Base-by-base conservation (phyloP, 2,113 vertebrate genomes). In the Collichthys lucidus region DNA sequence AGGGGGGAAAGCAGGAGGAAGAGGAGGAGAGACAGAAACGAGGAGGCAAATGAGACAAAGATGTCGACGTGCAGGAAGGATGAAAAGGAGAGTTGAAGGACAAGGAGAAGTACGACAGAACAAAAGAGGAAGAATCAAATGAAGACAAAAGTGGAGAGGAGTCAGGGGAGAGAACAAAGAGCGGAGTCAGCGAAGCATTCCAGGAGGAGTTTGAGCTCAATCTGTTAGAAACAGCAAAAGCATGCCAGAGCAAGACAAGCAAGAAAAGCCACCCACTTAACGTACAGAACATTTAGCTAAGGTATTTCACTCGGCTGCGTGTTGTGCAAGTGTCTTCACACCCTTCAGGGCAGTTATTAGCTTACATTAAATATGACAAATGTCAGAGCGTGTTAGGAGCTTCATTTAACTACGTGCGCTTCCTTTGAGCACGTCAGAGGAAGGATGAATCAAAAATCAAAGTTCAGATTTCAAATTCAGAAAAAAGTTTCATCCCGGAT, bases 211-310 rank as follows among this genome's bases (percentile, higher is more conserved):
- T 0, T 52, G 17, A 61, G 56, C 77, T 42, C 52, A 70, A 47
- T 26, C 73, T 83, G 76, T 72, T 47, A 66, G 61, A 0, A 11
- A 60, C 69, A 71, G 72, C 64, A 24, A 62, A 63, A 74, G 80
- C 71, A 77, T 66, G 77, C 70, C 79, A 70, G 79, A 88, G 78
- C 86, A 84, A 82, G 81, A 78, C 78, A 66, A 83, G 82, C 74
- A 12, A 83, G 70, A 83, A 71, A 79, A 56, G 42, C 66, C 71
- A 11, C 31, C 35, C 69, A 59, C 79, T 86, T 74, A 65, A 59
- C 79, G 15, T 20, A 0, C 15, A 63, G 7, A 62, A 52, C 5
- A 8, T 29, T 60, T 9, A 71, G 62, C 2, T 62, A 0, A 29
- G 46, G 63, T 53, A 74, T 78, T 67, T 52, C 46, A 22, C 26